These are phyloP conservation scores for Conops quadrifasciatus DNA, from an alignment of 2,888 invertebrate species.

Conservation along the genomic window DNA sequence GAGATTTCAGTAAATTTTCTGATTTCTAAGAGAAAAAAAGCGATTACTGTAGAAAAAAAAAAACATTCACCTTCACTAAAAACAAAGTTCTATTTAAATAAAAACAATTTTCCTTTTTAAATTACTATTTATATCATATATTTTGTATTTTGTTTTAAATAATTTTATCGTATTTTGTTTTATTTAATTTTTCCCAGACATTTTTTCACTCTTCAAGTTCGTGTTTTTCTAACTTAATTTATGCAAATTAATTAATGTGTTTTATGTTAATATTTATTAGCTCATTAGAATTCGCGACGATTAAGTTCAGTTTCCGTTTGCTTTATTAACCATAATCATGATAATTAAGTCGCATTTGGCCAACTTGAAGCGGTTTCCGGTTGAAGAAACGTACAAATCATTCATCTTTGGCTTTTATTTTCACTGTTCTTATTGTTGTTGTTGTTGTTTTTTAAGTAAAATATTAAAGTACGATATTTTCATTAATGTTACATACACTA, in stretches of 20 bases:
- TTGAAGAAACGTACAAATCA: slow-evolving; percentile 23
- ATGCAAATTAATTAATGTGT: not conserved
- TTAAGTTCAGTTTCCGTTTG: not conserved
- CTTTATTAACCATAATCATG: not conserved
- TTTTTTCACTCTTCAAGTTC: not conserved
- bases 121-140: not conserved
- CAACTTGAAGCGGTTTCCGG: slow-evolving; percentile 41
- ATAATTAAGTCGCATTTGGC: slow-evolving; percentile 23
- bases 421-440: slow-evolving; percentile 3
- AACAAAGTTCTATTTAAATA: not conserved
- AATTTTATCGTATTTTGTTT: not conserved
- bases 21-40: too few species aligned
- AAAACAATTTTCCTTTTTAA: too few species aligned
- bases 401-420: slow-evolving; percentile 4
- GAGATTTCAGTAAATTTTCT: not conserved
- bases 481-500: slow-evolving; percentile 2
- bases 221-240: too few species aligned
- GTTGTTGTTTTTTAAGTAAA: slow-evolving; percentile 7
- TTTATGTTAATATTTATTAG: not conserved
- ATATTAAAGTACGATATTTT: slow-evolving; percentile 30
- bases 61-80: not conserved
- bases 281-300: not conserved
- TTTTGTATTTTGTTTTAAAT: not conserved
- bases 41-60: too few species aligned
- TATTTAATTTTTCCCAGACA: not conserved